These are phyloP conservation scores for Scaptodrosophila lebanonensis DNA, from an alignment of 1,140 invertebrate species.

Conservation along the genomic window DNA sequence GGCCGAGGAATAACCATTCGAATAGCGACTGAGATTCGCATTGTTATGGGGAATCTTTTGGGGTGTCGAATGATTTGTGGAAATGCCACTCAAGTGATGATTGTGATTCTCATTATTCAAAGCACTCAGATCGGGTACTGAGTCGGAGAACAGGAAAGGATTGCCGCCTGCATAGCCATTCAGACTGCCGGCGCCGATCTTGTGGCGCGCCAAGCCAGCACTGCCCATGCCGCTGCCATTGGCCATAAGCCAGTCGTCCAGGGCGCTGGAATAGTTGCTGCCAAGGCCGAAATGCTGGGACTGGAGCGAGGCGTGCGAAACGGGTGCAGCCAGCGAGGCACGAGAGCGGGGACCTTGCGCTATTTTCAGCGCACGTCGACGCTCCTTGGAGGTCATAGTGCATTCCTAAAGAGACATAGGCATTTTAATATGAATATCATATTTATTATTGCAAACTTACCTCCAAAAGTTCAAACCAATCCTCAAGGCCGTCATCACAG, in stretches of 20 bases:
- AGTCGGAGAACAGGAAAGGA: slow-evolving; percentile 74
- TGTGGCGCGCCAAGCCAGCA: slow-evolving; percentile 56
- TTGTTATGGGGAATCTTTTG: slow-evolving; percentile 71
- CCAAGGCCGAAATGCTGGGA: slow-evolving; percentile 70
- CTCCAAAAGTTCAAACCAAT: slow-evolving; percentile 81
- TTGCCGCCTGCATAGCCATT: slow-evolving; percentile 66
- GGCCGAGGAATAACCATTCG: slow-evolving; percentile 67
- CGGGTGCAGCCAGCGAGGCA: slow-evolving; percentile 70
- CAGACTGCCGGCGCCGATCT: slow-evolving; percentile 70
- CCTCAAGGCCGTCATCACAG: slow-evolving; percentile 79
- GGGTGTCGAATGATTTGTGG: slow-evolving; percentile 74
- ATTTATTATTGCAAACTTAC: slow-evolving; percentile 29
- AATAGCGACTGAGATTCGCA: slow-evolving; percentile 68
- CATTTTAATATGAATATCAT: neutral
- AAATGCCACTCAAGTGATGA: slow-evolving; percentile 66
- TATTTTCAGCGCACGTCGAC: slow-evolving; percentile 79
- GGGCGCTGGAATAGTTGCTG: slow-evolving; percentile 70
- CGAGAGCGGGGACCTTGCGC: slow-evolving; percentile 77
- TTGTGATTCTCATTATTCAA: slow-evolving; percentile 75
- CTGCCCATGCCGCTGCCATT: slow-evolving; percentile 48
- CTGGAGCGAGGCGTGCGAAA: slow-evolving; percentile 72
- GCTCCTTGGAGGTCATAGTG: slow-evolving; percentile 80
- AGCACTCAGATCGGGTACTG: slow-evolving; percentile 72
- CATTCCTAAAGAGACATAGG: slow-evolving; percentile 77
- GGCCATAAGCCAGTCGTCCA: slow-evolving; percentile 79